These are phyloP conservation scores for Acipenser transmontanus DNA, from an alignment of 2,797 vertebrate genomes.

Conservation along the genomic window DNA sequence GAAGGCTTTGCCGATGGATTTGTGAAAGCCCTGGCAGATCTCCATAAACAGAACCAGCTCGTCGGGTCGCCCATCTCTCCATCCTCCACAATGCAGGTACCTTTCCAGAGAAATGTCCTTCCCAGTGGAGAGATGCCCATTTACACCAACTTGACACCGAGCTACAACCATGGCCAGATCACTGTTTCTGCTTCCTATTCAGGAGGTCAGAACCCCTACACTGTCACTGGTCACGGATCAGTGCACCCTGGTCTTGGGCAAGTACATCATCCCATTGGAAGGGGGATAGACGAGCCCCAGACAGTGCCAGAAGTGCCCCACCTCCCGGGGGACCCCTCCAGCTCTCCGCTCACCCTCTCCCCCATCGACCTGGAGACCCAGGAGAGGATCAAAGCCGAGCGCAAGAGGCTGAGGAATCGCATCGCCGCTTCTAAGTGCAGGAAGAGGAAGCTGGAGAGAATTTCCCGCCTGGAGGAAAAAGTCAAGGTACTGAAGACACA, in stretches of 20 bases:
- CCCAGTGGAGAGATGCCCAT: constrained; percentile 58
- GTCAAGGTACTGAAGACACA: constrained; percentile 79
- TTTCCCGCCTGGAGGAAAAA: constrained; percentile 78
- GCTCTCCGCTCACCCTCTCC: constrained; percentile 62
- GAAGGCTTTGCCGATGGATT: constrained; percentile 81
- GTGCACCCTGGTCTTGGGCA: constrained; percentile 29
- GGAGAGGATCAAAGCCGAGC: constrained; percentile 77
- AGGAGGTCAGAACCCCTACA: constrained; percentile 40
- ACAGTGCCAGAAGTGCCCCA: constrained; percentile 73
- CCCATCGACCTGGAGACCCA: constrained; percentile 77
- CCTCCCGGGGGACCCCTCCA: constrained; percentile 45
- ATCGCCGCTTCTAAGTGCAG: constrained; percentile 85
- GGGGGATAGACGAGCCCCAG: constrained; percentile 70
- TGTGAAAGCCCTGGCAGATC: constrained; percentile 75
- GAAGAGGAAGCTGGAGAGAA: constrained; percentile 77
- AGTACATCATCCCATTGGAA: constrained; percentile 40
- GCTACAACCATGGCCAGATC: constrained; percentile 62
- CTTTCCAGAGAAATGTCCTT: constrained; percentile 65
- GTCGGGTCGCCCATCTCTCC: constrained; percentile 64
- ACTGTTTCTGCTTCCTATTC: constrained; percentile 44
- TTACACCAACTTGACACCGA: constrained; percentile 70
- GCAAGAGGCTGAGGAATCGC: constrained; percentile 78
- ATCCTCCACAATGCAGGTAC: constrained; percentile 49
- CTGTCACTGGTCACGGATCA: constrained; percentile 27
- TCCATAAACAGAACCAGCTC: constrained; percentile 84